Conservation (phyloP, 37 sponge, comb jelly and placozoan genomes). For the Hormiphora californensis region DNA sequence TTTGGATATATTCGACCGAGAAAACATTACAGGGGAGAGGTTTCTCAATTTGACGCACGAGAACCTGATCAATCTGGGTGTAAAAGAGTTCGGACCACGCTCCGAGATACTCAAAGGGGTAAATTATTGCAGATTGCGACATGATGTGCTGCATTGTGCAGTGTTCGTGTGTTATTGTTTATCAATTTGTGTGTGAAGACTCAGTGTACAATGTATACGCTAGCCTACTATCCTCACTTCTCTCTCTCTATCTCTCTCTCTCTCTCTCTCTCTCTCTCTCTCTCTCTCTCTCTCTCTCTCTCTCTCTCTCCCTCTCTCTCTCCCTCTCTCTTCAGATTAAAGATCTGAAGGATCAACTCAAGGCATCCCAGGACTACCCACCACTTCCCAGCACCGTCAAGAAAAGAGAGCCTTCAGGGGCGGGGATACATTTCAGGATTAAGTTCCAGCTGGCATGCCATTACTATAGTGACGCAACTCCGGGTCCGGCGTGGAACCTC, state of each 20-base stretch:
- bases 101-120: background rate
- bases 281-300: too few relatives aligned
- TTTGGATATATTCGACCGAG: background rate
- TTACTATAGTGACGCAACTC: background rate
- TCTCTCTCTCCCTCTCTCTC: too few relatives aligned
- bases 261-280: too few relatives aligned
- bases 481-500: background rate
- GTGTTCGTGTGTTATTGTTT: too few relatives aligned
- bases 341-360: background rate
- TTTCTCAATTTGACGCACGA: background rate
- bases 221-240: too few relatives aligned
- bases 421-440: background rate
- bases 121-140: background rate
- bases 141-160: too few relatives aligned
- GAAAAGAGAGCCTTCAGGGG: background rate
- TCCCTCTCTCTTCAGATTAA: background rate
- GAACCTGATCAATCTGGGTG: background rate
- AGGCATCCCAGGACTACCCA: conserved; percentile 1
- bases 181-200: too few relatives aligned
- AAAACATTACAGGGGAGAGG: conserved; percentile 8
- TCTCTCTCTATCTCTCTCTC: too few relatives aligned
- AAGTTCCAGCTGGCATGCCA: background rate
- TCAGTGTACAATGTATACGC: too few relatives aligned
- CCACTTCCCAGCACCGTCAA: background rate
- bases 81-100: background rate